These are phyloP conservation scores for Lanius collurio DNA, from an alignment of 2,113 vertebrate genomes.

Conservation along the genomic window DNA sequence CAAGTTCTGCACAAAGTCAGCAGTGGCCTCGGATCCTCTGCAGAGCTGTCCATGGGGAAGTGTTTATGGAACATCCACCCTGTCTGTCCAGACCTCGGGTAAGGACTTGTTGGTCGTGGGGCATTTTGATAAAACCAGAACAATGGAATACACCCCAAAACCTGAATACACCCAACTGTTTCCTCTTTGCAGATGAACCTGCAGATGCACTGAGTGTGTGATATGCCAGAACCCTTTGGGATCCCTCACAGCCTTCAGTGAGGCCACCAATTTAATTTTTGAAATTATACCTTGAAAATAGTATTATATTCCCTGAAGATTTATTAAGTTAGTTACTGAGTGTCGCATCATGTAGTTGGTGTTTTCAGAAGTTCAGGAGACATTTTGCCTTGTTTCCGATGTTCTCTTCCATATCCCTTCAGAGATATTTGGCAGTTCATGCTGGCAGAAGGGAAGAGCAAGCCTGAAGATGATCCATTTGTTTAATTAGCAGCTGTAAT, in stretches of 20 bases:
- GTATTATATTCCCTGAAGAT: background rate
- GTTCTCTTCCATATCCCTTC: background rate
- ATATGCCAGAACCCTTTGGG: background rate
- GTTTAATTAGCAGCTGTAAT: background rate
- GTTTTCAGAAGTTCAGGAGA: background rate
- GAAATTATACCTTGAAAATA: background rate
- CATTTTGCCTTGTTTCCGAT: background rate
- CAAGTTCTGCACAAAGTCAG: rapidly evolving
- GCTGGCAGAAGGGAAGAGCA: background rate
- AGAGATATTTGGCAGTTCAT: background rate
- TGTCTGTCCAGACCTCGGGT: background rate
- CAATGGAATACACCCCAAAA: background rate
- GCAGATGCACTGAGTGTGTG: background rate
- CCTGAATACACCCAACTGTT: background rate
- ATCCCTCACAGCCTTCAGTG: background rate
- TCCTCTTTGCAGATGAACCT: background rate
- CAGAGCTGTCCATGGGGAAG: background rate
- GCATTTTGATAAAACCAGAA: background rate
- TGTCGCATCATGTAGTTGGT: background rate
- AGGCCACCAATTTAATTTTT: background rate
- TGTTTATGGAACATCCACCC: background rate
- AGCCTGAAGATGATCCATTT: background rate
- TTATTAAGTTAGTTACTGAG: background rate
- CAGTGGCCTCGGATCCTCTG: background rate
- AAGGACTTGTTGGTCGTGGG: background rate